Percentiles rank a stretch among this genome's conserved stretches.
These are phyloP conservation scores for Pediacus dermestoides DNA, from an alignment of 2,888 invertebrate genomes.

Conservation along the genomic window DNA sequence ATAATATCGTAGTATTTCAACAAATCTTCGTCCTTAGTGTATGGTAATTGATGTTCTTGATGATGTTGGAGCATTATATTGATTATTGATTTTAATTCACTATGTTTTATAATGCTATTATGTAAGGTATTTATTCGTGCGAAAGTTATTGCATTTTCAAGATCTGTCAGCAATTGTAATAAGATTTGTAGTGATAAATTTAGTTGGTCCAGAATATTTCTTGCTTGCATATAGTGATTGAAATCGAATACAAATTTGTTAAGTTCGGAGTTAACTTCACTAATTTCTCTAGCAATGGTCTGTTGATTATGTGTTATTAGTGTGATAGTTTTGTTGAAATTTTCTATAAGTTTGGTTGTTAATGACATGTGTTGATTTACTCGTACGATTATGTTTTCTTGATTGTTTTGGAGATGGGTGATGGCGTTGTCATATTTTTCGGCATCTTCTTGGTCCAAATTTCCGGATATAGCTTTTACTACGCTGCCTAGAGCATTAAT, in stretches of 20 bases:
- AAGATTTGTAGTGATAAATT: conserved; percentile 6
- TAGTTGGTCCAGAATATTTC: conserved; percentile 8
- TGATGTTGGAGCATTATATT: conserved; percentile 4
- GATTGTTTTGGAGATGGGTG: conserved; percentile 1
- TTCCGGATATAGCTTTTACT: conserved; percentile 12
- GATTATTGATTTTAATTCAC: conserved; percentile 6
- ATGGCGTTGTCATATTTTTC: conserved; percentile 11
- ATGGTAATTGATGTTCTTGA: no score
- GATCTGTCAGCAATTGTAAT: conserved; percentile 3
- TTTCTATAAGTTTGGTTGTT: conserved; percentile 6
- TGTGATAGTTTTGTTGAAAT: conserved; percentile 9
- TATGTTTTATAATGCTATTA: conserved; percentile 4
- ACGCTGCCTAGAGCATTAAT: conserved; percentile 10
- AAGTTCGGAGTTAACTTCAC: background rate
- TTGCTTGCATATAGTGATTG: conserved; percentile 5
- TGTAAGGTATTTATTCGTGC: conserved; percentile 5
- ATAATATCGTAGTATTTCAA: no score
- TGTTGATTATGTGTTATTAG: conserved; percentile 7
- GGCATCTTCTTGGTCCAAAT: conserved; percentile 14
- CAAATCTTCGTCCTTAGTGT: no score
- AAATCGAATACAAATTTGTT: conserved; percentile 10
- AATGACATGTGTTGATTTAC: conserved; percentile 8
- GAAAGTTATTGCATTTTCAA: conserved; percentile 6
- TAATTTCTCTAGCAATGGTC: conserved; percentile 4
- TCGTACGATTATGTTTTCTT: conserved; percentile 9